Evolutionary conservation across 2,113 vertebrate species (phyloP), one percentile per base, ranked within the genome.

Genomic region (Carassius auratus): DNA sequence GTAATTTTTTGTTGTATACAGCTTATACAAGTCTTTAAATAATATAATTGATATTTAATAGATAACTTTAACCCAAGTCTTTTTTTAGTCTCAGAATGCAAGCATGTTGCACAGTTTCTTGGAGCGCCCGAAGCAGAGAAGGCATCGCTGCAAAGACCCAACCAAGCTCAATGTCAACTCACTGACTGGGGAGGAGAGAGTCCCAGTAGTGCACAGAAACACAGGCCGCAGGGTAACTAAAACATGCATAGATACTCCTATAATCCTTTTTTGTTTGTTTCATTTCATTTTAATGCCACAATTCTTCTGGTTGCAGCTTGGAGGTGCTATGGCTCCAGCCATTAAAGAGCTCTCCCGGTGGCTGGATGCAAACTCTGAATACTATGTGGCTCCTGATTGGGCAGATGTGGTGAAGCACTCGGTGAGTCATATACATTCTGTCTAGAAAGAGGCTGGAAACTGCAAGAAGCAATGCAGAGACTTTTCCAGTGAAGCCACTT

Each of bases 141-240:
- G 97, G 84, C 97, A 97, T 85, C 97, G 97, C 88, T 99, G 98
- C 90, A 99, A 99, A 93, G 98, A 99, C 87, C 96, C 97, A 87
- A 97, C 94, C 90, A 99, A 98, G 90, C 90, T 97, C 92, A 97
- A 99, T 57, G 84, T 98, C 71, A 96, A 90, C 94, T 94, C 96
- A 50, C 90, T 99, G 89, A 97, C 97, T 0, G 97, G 97, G 87
- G 98, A 99, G 92, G 98, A 99, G 89, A 94, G 97, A 50, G 96
- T 98, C 64, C 95, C 97, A 0, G 95, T 96, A 9, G 96, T 97
- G 76, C 96, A 98, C 93, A 95, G 96, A 89, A 96, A 96, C 90
- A 97, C 96, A 8, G 98, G 97, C 84, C 95, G 97, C 88, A 94
- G 97, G 97, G 98, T 99, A 96, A 85, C 80, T 69, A 26, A 73